These are phyloP conservation scores for Philonicus albiceps DNA, from an alignment of 2,888 invertebrate species.

Conservation along the genomic window DNA sequence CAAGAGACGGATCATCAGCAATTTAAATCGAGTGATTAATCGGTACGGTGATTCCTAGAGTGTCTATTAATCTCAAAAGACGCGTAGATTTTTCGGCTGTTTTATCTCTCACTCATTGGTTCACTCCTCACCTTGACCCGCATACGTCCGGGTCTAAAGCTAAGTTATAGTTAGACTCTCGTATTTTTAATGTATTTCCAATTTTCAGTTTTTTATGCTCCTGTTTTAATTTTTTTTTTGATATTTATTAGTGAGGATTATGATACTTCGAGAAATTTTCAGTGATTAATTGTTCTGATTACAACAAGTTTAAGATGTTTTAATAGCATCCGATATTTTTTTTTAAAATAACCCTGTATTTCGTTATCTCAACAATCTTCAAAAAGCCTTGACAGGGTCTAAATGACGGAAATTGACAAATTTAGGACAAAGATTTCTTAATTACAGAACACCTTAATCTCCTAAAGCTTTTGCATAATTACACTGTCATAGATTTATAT, in stretches of 20 bases:
- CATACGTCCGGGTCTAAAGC: background rate
- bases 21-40: background rate
- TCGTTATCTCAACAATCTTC: background rate
- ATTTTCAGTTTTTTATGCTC: background rate
- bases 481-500: background rate
- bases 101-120: background rate
- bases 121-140: constrained; percentile 7
- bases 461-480: background rate
- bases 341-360: background rate
- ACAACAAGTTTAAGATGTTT: background rate
- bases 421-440: background rate
- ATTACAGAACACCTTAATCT: background rate
- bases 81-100: background rate
- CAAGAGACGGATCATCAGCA: background rate
- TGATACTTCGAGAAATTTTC: background rate
- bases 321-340: background rate
- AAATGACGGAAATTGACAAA: background rate
- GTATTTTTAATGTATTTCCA: background rate
- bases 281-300: background rate
- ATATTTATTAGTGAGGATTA: background rate
- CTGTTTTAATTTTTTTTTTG: background rate
- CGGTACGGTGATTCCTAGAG: background rate
- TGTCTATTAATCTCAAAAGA: background rate
- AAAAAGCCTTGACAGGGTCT: background rate
- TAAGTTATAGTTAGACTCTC: background rate